A percentile compares a stretch with the other conserved stretches of the same genome.
These are phyloP conservation scores for Baronia brevicornis DNA, from an alignment of 2,888 invertebrate species.

Conservation along the genomic window DNA sequence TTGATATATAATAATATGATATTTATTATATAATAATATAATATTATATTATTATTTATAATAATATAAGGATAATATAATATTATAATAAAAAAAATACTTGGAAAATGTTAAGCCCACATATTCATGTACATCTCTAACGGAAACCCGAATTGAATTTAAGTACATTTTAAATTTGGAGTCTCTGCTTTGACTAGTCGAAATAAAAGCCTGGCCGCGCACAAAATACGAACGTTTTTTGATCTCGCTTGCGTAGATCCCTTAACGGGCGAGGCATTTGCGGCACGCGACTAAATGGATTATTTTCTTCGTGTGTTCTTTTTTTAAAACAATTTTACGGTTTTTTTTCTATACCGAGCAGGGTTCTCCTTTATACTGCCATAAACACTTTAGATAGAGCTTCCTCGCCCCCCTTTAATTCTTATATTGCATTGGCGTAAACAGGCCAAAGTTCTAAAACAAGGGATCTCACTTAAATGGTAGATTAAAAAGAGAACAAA, in stretches of 20 bases:
- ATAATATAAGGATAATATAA: too few species aligned
- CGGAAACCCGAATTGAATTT: slow-evolving; percentile 71
- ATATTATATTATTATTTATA: too few species aligned
- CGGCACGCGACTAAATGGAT: slow-evolving; percentile 72
- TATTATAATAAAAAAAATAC: background rate
- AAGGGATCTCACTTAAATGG: slow-evolving; percentile 39
- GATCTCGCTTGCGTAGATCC: slow-evolving; percentile 62
- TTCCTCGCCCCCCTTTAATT: slow-evolving; percentile 16
- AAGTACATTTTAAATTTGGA: slow-evolving; percentile 70
- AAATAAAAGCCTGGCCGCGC: slow-evolving; percentile 64
- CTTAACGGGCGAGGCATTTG: slow-evolving; percentile 61
- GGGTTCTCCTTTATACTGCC: slow-evolving; percentile 22
- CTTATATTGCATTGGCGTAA: background rate
- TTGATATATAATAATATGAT: too few species aligned
- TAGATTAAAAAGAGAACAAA: slow-evolving; percentile 51
- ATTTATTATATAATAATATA: too few species aligned
- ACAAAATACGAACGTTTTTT: slow-evolving; percentile 61
- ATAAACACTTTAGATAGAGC: slow-evolving; percentile 34
- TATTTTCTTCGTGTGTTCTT: slow-evolving; percentile 69
- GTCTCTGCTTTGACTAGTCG: slow-evolving; percentile 60
- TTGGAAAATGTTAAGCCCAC: background rate
- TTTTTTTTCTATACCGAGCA: slow-evolving; percentile 25
- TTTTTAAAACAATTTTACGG: slow-evolving; percentile 54
- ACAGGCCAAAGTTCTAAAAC: slow-evolving; percentile 15
- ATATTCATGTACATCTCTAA: slow-evolving; percentile 7